Percentiles rank a stretch among this genome's conserved stretches.
Conservation (phyloP, 2,113 vertebrate genomes). For the Cryptotis parvus region DNA sequence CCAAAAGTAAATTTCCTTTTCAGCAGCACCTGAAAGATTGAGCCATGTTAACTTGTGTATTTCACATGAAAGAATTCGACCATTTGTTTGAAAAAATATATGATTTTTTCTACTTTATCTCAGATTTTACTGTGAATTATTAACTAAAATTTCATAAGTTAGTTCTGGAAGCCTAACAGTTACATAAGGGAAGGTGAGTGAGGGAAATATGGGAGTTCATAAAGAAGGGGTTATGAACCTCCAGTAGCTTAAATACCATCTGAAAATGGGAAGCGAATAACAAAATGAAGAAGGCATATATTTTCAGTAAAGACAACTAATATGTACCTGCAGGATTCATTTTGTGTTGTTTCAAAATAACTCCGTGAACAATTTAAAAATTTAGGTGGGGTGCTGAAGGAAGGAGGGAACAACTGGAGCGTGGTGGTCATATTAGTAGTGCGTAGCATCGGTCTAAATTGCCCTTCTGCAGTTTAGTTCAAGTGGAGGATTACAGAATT, state of each 20-base stretch:
- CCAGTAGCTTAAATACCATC: not conserved
- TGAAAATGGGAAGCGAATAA: not conserved
- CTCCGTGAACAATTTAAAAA: constrained; percentile 41
- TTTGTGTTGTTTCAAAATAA: too few relatives aligned
- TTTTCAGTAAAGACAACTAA: constrained; percentile 32
- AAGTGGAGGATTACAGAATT: constrained; percentile 33
- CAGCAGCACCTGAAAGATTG: not conserved
- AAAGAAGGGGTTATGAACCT: not conserved
- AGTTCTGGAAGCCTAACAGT: constrained; percentile 41
- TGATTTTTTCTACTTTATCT: constrained; percentile 50
- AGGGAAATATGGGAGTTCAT: not conserved
- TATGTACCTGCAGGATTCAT: constrained; percentile 33
- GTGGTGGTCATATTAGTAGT: too few relatives aligned
- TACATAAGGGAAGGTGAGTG: not conserved
- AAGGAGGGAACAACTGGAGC: too few relatives aligned
- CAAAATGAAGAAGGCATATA: not conserved
- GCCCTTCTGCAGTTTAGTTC: too few relatives aligned
- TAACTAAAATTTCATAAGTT: constrained; percentile 52
- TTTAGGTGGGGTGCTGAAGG: too few relatives aligned
- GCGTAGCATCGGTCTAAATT: not conserved
- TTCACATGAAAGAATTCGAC: not conserved
- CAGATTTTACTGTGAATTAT: not conserved
- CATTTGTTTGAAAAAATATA: constrained; percentile 42
- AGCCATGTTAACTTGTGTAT: not conserved
- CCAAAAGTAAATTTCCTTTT: not conserved